These are phyloP conservation scores for Dissostichus mawsoni DNA, from an alignment of 2,113 vertebrate genomes.

Conservation along the genomic window DNA sequence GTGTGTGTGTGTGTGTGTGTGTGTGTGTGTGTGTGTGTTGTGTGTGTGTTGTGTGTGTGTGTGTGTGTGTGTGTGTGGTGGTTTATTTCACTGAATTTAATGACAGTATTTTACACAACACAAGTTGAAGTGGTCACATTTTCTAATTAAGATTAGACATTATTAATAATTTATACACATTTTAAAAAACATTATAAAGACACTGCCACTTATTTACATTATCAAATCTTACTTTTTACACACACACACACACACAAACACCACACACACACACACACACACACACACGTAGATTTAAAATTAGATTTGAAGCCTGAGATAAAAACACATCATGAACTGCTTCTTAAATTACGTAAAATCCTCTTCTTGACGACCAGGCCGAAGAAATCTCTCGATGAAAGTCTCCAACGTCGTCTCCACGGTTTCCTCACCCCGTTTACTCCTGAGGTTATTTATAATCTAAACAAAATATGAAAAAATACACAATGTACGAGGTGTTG, in stretches of 20 bases:
- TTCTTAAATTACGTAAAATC: background rate
- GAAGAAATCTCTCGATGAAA: background rate
- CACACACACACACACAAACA: slow-evolving; percentile 5
- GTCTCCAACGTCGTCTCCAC: slow-evolving; percentile 5
- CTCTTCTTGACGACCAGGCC: background rate
- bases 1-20: no score
- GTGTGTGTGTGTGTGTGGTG: background rate
- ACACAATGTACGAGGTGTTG: background rate
- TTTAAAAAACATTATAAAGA: slow-evolving; percentile 20
- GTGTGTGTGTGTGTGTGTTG: no score
- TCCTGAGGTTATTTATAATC: slow-evolving; percentile 62
- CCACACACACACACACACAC: background rate
- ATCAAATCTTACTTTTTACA: background rate
- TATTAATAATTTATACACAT: slow-evolving; percentile 26
- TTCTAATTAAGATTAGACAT: slow-evolving; percentile 20
- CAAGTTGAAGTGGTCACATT: background rate
- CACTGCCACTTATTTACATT: slow-evolving; percentile 32
- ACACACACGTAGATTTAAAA: background rate
- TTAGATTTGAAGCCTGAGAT: slow-evolving; percentile 19
- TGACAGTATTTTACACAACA: background rate
- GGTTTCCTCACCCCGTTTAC: slow-evolving; percentile 8
- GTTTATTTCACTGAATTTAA: slow-evolving; percentile 44
- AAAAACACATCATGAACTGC: background rate
- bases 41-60: background rate
- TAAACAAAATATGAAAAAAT: slow-evolving; percentile 31